These are phyloP conservation scores for Drymodes brunneopygia DNA, from an alignment of 2,113 vertebrate genomes.

Conservation along the genomic window DNA sequence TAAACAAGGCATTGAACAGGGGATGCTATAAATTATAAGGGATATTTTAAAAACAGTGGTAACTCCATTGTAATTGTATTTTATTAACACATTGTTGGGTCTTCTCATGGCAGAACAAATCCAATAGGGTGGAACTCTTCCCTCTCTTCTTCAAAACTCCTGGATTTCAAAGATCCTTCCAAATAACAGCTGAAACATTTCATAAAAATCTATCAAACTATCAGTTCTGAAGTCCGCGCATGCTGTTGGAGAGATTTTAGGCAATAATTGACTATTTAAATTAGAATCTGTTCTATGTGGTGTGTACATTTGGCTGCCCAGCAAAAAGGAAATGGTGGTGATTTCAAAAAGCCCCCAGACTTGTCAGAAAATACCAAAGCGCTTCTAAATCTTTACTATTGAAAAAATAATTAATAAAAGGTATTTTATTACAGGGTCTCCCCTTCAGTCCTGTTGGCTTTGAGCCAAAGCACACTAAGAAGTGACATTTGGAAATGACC, in stretches of 20 bases:
- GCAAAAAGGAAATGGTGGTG: not conserved
- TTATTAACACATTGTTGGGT: accelerated
- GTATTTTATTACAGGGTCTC: conserved; percentile 62
- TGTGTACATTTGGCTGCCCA: not conserved
- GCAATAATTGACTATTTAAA: not conserved
- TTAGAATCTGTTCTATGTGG: not conserved
- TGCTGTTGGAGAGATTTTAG: not conserved
- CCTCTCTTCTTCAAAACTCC: not conserved
- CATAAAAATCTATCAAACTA: not conserved
- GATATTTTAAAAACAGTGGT: not conserved
- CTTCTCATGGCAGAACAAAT: not conserved
- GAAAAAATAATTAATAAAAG: not conserved
- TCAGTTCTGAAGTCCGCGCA: not conserved
- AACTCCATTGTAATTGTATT: accelerated
- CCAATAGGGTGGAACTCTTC: accelerated
- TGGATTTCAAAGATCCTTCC: not conserved
- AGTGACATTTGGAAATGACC: conserved; percentile 59
- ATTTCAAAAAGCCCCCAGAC: conserved; percentile 4
- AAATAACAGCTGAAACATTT: not conserved
- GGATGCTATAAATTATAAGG: not conserved
- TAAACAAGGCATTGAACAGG: accelerated
- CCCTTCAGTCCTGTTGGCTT: conserved; percentile 51
- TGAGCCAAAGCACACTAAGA: conserved; percentile 53
- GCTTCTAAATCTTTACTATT: conserved; percentile 29
- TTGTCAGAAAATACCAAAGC: conserved; percentile 2